phyloP scores from a whole-genome alignment of 2,113 vertebrate genomes.

The Macroglossus sobrinus region DNA sequence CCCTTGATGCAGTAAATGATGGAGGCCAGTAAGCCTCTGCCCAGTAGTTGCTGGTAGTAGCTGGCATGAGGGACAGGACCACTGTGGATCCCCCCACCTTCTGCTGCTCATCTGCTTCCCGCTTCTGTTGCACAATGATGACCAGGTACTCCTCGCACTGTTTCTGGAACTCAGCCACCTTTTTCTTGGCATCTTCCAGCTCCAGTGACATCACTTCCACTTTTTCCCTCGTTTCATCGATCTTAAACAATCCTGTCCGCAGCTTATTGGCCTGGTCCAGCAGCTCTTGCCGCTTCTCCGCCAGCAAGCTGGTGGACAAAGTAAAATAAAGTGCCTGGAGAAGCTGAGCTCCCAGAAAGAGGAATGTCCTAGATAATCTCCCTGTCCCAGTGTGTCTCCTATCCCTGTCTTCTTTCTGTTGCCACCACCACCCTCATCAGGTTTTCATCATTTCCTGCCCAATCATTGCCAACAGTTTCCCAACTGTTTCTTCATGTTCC shows the following conservation, averaged over 20 bases:
- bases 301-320: slow-evolving; percentile 82
- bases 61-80: accelerated
- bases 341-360: background rate
- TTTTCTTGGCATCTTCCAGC: slow-evolving; percentile 88
- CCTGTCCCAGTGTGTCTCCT: background rate
- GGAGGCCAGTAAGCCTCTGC: background rate
- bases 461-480: background rate
- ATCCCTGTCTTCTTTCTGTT: background rate
- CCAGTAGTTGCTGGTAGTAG: accelerated
- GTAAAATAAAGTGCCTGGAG: accelerated
- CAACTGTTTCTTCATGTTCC: background rate
- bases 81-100: slow-evolving; percentile 72
- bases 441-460: background rate
- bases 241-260: slow-evolving; percentile 88
- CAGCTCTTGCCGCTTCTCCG: slow-evolving; percentile 88
- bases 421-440: background rate
- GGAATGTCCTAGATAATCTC: background rate
- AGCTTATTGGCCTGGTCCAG: slow-evolving; percentile 89
- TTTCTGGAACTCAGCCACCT: slow-evolving; percentile 89
- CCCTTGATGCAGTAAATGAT: too few relatives aligned
- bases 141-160: slow-evolving; percentile 91
- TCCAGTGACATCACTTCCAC: slow-evolving; percentile 92
- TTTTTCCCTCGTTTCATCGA: slow-evolving; percentile 89
- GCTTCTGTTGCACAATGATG: slow-evolving; percentile 89
- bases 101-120: slow-evolving; percentile 89